These are phyloP conservation scores for Microplitis deprimator DNA, from an alignment of 2,888 invertebrate genomes.

Conservation along the genomic window DNA sequence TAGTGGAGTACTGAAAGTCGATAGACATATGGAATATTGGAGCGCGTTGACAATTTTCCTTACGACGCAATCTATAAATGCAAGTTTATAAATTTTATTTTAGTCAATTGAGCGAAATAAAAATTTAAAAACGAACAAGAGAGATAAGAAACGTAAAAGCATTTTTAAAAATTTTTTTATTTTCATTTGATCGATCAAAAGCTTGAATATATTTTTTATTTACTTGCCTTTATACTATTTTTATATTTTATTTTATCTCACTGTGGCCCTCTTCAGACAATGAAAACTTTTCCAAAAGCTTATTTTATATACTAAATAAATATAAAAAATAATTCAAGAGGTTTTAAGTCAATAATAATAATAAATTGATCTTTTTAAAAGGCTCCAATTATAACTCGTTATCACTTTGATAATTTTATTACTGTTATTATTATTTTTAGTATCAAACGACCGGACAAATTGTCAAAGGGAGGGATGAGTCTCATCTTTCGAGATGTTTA, in stretches of 20 bases:
- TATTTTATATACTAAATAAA: background rate
- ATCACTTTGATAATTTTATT: background rate
- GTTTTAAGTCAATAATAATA: background rate
- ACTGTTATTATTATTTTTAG: background rate
- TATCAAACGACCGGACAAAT: background rate
- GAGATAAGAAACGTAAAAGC: background rate
- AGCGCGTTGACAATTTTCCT: no score
- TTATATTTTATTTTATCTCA: constrained; percentile 28
- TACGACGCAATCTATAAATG: no score
- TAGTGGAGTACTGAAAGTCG: no score
- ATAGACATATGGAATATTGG: no score
- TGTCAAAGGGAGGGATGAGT: background rate
- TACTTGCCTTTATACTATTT: constrained; percentile 8
- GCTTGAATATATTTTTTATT: background rate
- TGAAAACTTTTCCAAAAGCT: background rate
- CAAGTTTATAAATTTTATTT: no score
- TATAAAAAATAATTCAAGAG: background rate
- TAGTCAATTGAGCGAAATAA: background rate
- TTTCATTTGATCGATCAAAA: background rate
- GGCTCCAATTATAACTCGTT: background rate
- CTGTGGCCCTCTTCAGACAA: constrained; percentile 7
- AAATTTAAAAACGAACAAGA: background rate
- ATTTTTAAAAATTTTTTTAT: background rate
- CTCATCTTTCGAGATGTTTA: background rate
- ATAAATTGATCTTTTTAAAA: background rate